Conservation (phyloP, 2,888 invertebrate species). For the Trilocha varians region DNA sequence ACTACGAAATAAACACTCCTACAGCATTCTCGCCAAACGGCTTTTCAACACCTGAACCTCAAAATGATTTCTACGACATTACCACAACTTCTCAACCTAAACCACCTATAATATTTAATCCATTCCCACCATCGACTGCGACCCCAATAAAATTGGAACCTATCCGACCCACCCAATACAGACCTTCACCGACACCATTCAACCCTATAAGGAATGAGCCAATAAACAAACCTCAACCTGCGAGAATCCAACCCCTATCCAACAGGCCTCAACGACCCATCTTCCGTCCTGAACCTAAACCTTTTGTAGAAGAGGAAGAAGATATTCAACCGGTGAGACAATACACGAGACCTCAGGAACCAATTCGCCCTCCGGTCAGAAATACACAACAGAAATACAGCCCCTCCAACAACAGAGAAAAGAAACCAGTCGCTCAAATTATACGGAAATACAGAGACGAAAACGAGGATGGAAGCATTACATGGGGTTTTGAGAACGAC, state of each 20-base stretch:
- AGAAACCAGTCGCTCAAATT: slow-evolving; percentile 82
- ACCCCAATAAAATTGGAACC: slow-evolving; percentile 48
- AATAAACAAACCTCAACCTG: slow-evolving; percentile 50
- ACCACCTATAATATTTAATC: slow-evolving; percentile 58
- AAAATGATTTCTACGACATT: slow-evolving; percentile 60
- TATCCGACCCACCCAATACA: slow-evolving; percentile 58
- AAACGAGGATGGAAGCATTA: slow-evolving; percentile 85
- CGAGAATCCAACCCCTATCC: slow-evolving; percentile 58
- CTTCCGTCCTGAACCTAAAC: slow-evolving; percentile 64
- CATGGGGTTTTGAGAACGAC: slow-evolving; percentile 92
- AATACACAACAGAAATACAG: slow-evolving; percentile 53
- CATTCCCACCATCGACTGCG: slow-evolving; percentile 56
- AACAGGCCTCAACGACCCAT: slow-evolving; percentile 67
- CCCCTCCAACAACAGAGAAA: slow-evolving; percentile 57
- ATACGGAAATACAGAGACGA: slow-evolving; percentile 83
- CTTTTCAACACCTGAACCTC: slow-evolving; percentile 57
- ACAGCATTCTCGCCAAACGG: slow-evolving; percentile 58
- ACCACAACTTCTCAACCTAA: slow-evolving; percentile 62
- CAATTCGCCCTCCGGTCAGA: slow-evolving; percentile 49
- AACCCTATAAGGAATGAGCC: slow-evolving; percentile 53
- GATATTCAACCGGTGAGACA: slow-evolving; percentile 61
- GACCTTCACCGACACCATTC: slow-evolving; percentile 55
- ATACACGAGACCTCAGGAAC: slow-evolving; percentile 56
- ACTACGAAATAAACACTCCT: slow-evolving; percentile 68
- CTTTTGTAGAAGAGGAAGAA: slow-evolving; percentile 60